Percentiles rank a stretch among this genome's conserved stretches.
Evolutionary conservation across 2,113 vertebrate species (phyloP).

Genomic region (Hemiprocne comata): DNA sequence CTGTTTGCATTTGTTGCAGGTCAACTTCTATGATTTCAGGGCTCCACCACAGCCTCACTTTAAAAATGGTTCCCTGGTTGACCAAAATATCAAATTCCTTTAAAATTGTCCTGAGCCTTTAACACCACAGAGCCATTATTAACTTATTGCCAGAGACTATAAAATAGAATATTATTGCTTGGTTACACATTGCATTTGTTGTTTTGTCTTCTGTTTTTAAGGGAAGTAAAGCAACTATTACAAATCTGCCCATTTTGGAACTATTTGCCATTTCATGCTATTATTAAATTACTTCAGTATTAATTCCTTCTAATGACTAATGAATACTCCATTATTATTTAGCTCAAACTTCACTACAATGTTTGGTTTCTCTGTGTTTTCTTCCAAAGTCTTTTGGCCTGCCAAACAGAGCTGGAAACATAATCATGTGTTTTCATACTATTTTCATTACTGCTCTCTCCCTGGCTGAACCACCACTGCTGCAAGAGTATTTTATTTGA

Average conservation of each 20-base stretch:
- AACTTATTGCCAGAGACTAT: conserved; percentile 50
- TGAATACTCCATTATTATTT: background rate
- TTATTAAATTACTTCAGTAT: background rate
- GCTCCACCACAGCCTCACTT: background rate
- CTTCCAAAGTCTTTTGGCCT: background rate
- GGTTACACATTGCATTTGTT: conserved; percentile 19
- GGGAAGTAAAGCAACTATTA: background rate
- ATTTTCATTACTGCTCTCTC: conserved; percentile 19
- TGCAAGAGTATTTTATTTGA: conserved; percentile 16
- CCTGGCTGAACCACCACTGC: background rate
- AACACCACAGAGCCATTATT: conserved; percentile 35
- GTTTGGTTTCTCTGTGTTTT: background rate
- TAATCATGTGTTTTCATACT: background rate
- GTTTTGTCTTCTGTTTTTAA: background rate
- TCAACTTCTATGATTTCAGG: conserved; percentile 7
- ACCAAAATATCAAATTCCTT: conserved; percentile 45
- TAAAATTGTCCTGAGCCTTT: conserved; percentile 56
- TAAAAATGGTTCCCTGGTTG: conserved; percentile 53
- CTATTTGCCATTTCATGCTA: background rate
- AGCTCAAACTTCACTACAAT: background rate
- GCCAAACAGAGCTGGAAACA: conserved; percentile 7
- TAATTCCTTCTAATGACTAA: background rate
- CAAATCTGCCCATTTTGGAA: background rate
- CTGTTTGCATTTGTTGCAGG: conserved; percentile 14
- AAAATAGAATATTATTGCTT: conserved; percentile 28